Base-by-base conservation (phyloP, 2,888 invertebrate genomes). In the Monopis laevigella region DNA sequence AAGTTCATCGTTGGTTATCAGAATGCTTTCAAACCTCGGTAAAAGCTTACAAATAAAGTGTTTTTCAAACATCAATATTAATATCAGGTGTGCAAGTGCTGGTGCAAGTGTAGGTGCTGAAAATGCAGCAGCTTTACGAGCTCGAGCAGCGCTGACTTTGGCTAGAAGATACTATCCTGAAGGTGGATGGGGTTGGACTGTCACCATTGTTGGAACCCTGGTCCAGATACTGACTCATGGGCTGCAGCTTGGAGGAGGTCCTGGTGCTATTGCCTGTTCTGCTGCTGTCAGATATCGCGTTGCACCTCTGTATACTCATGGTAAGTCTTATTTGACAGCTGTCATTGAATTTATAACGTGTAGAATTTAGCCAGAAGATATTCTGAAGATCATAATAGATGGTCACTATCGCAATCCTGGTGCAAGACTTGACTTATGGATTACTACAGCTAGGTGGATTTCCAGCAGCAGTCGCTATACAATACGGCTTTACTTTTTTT, bases 121-220 rank as follows among this genome's bases (percentile, higher is more conserved):
- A 55, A 77, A 78, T 4, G 66, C 74, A 42, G 72, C 74, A 5
- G 78, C 72, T n/a, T 53, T 82, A 36, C 81, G 85, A 46, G 82
- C 86, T 29, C 84, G 86, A 30, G 87, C 87, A 1, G 82, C 87
- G 7, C 75, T 87, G 40, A 82, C 88, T 34, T 78, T 89, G 34
- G 86, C 87, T 43, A 82, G 88, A 21, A 88, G 92, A 52, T 92
- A 92, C 72, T 92, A 92, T 66, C 92, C 92, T 2, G 93, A 93
- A 73, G 92, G 92, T 2, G 92, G 92, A 10, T 93, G 92, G 92
- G 92, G 93, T 11, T 93, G 90, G 90, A 85, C 91, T 39, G 84
- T 93, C 44, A 86, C 89, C 36, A 82, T 86, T 40, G 90, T 90
- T 48, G 87, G 88, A 16, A 83, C 89, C 17, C 68, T 89, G 43